These are phyloP conservation scores for Limanda limanda DNA, from an alignment of 2,113 vertebrate species.

Conservation along the genomic window DNA sequence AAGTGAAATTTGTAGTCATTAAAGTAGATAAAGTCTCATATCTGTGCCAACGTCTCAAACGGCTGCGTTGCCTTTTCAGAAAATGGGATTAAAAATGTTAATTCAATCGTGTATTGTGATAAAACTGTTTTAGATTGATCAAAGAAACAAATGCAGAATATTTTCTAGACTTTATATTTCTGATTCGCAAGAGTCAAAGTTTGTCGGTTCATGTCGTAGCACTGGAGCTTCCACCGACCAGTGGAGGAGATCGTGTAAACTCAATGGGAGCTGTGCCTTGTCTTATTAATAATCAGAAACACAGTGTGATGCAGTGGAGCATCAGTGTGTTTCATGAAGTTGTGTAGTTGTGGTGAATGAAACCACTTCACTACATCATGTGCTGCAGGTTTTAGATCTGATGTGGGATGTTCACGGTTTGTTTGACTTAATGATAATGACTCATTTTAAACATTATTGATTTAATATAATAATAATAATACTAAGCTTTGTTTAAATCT, in stretches of 20 bases:
- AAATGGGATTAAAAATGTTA: not conserved
- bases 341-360: not conserved
- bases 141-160: not conserved
- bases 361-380: too few relatives aligned
- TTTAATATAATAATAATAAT: not conserved
- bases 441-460: not conserved
- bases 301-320: not conserved
- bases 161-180: not conserved
- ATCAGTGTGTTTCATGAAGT: too few relatives aligned
- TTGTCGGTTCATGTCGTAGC: slow-evolving; percentile 25
- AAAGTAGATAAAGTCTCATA: not conserved
- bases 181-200: slow-evolving; percentile 3
- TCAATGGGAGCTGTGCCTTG: slow-evolving; percentile 26
- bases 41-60: not conserved
- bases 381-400: not conserved
- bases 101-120: not conserved
- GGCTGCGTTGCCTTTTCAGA: not conserved
- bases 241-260: not conserved
- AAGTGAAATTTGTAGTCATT: too few relatives aligned
- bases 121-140: not conserved
- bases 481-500: not conserved
- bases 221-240: slow-evolving; percentile 2
- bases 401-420: not conserved
- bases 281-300: slow-evolving; percentile 34
- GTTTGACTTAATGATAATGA: not conserved